Conservation (phyloP, 2,888 invertebrate genomes). For the Clepsis dumicolana region DNA sequence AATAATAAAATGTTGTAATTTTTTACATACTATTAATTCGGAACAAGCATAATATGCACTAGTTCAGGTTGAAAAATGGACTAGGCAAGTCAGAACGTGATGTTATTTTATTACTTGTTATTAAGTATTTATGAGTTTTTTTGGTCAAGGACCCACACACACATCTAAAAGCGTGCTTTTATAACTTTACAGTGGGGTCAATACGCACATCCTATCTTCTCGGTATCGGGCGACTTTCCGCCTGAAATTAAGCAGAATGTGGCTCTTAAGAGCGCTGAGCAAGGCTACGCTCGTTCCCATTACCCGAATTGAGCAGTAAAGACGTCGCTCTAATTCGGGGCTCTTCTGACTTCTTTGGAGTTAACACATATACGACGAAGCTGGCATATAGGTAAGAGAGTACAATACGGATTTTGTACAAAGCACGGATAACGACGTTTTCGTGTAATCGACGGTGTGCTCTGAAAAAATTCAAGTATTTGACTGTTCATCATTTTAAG, state of each 20-base stretch:
- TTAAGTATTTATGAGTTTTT: too few species aligned
- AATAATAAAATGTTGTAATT: too few species aligned
- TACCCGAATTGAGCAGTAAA: slow-evolving; percentile 83
- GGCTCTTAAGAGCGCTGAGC: slow-evolving; percentile 81
- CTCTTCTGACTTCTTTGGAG: slow-evolving; percentile 89
- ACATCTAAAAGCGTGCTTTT: too few species aligned
- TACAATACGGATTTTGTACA: slow-evolving; percentile 50
- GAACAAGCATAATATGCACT: not conserved
- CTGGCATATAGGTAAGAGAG: slow-evolving; percentile 56
- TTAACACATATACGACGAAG: slow-evolving; percentile 88
- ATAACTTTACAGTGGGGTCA: slow-evolving; percentile 68
- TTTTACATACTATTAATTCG: too few species aligned
- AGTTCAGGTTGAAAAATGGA: too few species aligned
- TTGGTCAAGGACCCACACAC: too few species aligned
- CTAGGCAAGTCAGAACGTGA: too few species aligned
- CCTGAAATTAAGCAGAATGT: slow-evolving; percentile 84
- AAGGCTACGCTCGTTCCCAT: slow-evolving; percentile 85
- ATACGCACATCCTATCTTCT: slow-evolving; percentile 81
- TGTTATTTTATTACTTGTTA: too few species aligned
- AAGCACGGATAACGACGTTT: too few species aligned
- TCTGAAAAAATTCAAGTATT: too few species aligned
- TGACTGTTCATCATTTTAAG: too few species aligned
- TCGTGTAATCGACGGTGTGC: too few species aligned
- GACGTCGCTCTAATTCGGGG: slow-evolving; percentile 87
- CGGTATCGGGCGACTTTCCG: slow-evolving; percentile 87